phyloP scores from a whole-genome alignment of 1,140 invertebrate species.

The Musca vetustissima region DNA sequence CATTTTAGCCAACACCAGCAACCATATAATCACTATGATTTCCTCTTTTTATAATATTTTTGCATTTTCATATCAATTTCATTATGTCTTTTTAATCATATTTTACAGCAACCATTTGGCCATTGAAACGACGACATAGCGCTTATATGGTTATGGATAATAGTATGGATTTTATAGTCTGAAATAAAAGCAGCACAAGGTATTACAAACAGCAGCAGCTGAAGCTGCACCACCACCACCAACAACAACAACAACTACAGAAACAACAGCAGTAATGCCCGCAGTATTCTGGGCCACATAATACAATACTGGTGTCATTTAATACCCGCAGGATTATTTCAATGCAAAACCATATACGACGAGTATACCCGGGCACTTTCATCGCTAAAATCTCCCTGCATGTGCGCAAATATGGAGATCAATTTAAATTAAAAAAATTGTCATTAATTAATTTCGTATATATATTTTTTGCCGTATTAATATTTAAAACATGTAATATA shows the following conservation, averaged over 20 bases:
- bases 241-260: too few species aligned
- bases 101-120: slow-evolving; percentile 39
- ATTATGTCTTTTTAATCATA: not conserved
- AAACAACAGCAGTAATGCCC: not conserved
- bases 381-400: not conserved
- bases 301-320: slow-evolving; percentile 15
- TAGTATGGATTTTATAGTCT: slow-evolving; percentile 52
- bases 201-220: not conserved
- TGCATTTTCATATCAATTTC: not conserved
- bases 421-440: slow-evolving; percentile 1
- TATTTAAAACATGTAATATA: slow-evolving; percentile 1
- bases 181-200: slow-evolving; percentile 28
- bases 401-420: not conserved
- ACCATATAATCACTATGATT: too few species aligned
- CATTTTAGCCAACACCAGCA: too few species aligned
- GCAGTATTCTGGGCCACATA: not conserved
- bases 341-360: slow-evolving; percentile 50
- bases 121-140: slow-evolving; percentile 40
- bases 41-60: not conserved
- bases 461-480: not conserved
- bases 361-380: slow-evolving; percentile 38
- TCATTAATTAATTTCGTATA: not conserved
- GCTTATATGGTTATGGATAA: slow-evolving; percentile 50
- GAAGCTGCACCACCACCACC: not conserved
- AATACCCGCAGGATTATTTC: slow-evolving; percentile 20